Conservation (phyloP, 1,140 invertebrate genomes). For the Scaptomyza pallida region DNA sequence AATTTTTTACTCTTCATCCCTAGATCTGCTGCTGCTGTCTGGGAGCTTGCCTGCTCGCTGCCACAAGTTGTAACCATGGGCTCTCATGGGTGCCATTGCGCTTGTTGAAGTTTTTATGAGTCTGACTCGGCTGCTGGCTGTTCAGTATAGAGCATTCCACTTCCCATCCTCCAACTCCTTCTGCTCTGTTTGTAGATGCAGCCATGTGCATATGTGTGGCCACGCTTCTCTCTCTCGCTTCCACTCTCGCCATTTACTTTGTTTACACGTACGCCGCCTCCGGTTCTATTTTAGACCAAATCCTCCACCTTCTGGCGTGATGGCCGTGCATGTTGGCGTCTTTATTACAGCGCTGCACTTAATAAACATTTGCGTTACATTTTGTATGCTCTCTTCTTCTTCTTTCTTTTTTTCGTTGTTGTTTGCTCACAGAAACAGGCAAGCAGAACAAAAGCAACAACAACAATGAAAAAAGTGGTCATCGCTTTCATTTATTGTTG, state of each 20-base stretch:
- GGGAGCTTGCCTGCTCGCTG: conserved; percentile 51
- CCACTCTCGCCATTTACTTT: conserved; percentile 53
- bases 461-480: conserved; percentile 3
- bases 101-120: conserved; percentile 80
- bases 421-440: conserved; percentile 2
- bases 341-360: conserved; percentile 77
- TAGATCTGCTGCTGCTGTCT: conserved; percentile 31
- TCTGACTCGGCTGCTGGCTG: conserved; percentile 48
- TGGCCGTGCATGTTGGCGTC: conserved; percentile 63
- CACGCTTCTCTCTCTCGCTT: not conserved
- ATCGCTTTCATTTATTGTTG: conserved; percentile 64
- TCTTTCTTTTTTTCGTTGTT: no score
- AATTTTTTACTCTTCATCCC: not conserved
- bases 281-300: conserved; percentile 29
- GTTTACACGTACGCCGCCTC: conserved; percentile 67
- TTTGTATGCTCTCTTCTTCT: conserved; percentile 41
- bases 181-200: conserved; percentile 29
- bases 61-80: conserved; percentile 75
- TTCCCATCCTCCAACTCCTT: not conserved
- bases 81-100: conserved; percentile 74
- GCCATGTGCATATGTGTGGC: conserved; percentile 30
- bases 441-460: not conserved
- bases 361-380: conserved; percentile 78
- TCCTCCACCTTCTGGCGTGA: not conserved
- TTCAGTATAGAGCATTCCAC: no score